These are phyloP conservation scores for Petrocephalus zakoni DNA, from an alignment of 2,113 vertebrate genomes.

Conservation along the genomic window DNA sequence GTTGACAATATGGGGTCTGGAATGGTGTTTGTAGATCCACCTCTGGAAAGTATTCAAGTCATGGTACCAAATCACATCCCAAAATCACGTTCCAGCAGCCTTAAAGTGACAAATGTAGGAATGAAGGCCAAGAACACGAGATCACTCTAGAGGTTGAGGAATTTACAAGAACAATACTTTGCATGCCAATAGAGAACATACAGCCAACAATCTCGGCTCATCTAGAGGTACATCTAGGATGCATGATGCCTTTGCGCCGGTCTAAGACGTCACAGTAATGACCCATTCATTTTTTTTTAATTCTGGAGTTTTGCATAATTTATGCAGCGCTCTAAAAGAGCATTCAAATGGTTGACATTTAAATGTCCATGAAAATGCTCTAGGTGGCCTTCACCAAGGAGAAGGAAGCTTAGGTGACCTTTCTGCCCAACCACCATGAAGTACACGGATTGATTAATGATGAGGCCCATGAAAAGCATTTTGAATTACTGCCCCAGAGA, in stretches of 20 bases:
- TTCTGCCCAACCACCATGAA: not conserved
- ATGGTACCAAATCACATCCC: not conserved
- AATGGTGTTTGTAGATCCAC: not conserved
- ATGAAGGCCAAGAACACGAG: not conserved
- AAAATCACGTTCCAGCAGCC: not conserved
- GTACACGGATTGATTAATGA: slow-evolving; percentile 2
- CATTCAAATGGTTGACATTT: slow-evolving; percentile 9
- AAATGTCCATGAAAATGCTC: not conserved
- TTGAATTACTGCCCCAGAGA: not conserved
- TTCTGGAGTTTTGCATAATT: slow-evolving; percentile 9
- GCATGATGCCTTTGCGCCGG: not conserved
- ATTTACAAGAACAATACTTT: not conserved
- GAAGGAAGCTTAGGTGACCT: not conserved
- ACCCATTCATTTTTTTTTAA: not conserved
- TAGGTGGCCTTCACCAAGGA: not conserved
- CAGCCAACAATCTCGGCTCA: not conserved
- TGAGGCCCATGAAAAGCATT: not conserved
- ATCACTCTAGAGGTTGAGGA: not conserved
- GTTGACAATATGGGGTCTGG: not conserved
- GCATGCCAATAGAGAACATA: not conserved
- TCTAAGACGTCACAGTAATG: not conserved
- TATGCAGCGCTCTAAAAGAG: not conserved
- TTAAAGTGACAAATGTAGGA: not conserved
- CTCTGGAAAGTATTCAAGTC: not conserved
- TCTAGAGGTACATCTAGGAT: not conserved